Evolutionary conservation across 2,888 invertebrate genomes (phyloP), one percentile per base, ranked within the genome.

Genomic region (Pristionchus maxplancki): DNA sequence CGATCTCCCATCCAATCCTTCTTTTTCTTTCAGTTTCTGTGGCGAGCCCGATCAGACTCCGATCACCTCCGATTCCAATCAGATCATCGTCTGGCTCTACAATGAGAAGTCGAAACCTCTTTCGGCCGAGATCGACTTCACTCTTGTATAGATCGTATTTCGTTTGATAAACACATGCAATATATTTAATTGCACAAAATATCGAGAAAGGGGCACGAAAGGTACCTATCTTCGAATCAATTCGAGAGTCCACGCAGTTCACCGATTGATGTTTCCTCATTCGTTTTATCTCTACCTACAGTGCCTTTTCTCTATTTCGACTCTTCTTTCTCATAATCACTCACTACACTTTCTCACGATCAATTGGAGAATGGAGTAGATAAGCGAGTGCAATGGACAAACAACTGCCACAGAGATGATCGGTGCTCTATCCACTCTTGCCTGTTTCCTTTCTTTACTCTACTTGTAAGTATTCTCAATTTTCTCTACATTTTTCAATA

Each of bases 11-110:
- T 20, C 37, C 31, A 20, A 8, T 13, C 17, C n/a, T 62, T 11
- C 31, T 31, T 9, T 6, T 15, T 31, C 9, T 71, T 71, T 48
- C 78, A 78, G 78, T 40, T 78, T 78, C 78, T 78, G 78, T 15
- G 78, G 78, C 48, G 48, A 78, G 28, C 78, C 78, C 28, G 78
- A 78, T 28, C 48, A 44, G 8, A 78, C 78, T 48, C 78, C 78
- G 44, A 78, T 78, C 8, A 11, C 28, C 48, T 78, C 78, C 28
- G 78, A 78, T 28, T 78, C 78, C 1, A 78, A 78, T 28, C 44
- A 44, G 28, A 78, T 78, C 48, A n/a, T 78, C 78, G 44, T 78
- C 78, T 78, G 78, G 78, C 44, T 78, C 34, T 78, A 78, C 78
- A 78, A 78, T 48, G 78, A 78, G 24, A n/a, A 78, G 78, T 4